Base-by-base conservation (phyloP, 2,888 invertebrate species). In the Drosophila diplacantha region DNA sequence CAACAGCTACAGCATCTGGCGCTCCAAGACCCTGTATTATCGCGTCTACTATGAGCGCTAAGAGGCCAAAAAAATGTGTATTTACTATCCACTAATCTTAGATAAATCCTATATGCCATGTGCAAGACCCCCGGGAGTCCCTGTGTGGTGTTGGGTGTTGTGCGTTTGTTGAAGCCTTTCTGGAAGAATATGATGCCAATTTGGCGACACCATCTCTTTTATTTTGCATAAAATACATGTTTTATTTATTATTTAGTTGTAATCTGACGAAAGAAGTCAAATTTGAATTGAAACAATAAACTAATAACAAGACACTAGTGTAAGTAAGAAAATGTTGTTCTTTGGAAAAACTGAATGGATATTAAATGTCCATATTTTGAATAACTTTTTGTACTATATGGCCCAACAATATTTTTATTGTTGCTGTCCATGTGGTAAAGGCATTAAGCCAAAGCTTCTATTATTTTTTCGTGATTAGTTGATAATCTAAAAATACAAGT, bases 1-100 rank as follows among this genome's bases (percentile, higher is more conserved):
- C 90, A 99, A 99, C 90, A 97, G 98, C 1, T 99, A 98, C 88
- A 98, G 98, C 55, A 91, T 99, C 75, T 99, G 99, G 99, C 93
- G 99, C 84, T 98, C 98, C 78, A 99, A 99, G 92, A 98, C 97
- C 44, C 92, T 99, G 55, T 99, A 99, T 89, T 99, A 99, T 89
- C 93, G 99, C 89, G 98, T 99, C 51, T 99, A 98, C 88, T 99
- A 99, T 88, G 98, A 96, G 52, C 94, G 95, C 83, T 92, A 86
- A 83, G 52, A 65, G 55, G 61, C 69, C 62, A 56, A 69, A 61
- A 43, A 24, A 31, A 31, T 31, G 14, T 50, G 61, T 47, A 39
- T 31, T 55, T 38, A 34, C 44, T 35, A 56, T 34, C 49, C 49
- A 51, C 18, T 51, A 51, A 60, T 31, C 18, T 35, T 61, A 61